These are phyloP conservation scores for Thomomys bottae DNA, from an alignment of 2,113 vertebrate genomes.

Conservation along the genomic window DNA sequence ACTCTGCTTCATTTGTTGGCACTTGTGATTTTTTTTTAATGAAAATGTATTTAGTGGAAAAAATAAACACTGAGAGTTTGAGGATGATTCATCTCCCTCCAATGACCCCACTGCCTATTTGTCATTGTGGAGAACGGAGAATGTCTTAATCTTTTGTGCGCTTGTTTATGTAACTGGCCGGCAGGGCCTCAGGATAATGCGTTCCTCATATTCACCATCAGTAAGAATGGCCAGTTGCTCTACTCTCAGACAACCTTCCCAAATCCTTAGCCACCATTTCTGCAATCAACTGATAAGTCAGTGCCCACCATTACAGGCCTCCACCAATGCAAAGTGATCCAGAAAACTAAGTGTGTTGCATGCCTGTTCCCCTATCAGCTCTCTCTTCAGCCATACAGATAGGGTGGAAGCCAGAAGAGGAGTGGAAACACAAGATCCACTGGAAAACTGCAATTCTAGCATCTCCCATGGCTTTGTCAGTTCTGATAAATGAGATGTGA, in stretches of 20 bases:
- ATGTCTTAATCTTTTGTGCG: background rate
- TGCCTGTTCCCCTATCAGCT: background rate
- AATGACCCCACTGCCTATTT: background rate
- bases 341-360: background rate
- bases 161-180: background rate
- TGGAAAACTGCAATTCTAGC: too few relatives aligned
- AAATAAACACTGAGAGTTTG: background rate
- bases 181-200: background rate
- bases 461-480: background rate
- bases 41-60: background rate
- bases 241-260: background rate
- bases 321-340: background rate
- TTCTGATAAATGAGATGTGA: background rate
- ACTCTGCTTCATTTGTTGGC: background rate
- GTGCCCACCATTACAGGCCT: rapidly evolving
- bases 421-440: too few relatives aligned
- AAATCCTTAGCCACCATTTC: background rate
- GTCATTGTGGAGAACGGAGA: rapidly evolving
- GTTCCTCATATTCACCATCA: background rate
- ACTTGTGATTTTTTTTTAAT: background rate
- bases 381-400: background rate
- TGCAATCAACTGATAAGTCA: too few relatives aligned
- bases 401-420: too few relatives aligned
- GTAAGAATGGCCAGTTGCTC: background rate
- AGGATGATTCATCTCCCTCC: background rate